Conservation (phyloP, 1,140 invertebrate genomes). For the Pachyrhynchus sulphureomaculatus region DNA sequence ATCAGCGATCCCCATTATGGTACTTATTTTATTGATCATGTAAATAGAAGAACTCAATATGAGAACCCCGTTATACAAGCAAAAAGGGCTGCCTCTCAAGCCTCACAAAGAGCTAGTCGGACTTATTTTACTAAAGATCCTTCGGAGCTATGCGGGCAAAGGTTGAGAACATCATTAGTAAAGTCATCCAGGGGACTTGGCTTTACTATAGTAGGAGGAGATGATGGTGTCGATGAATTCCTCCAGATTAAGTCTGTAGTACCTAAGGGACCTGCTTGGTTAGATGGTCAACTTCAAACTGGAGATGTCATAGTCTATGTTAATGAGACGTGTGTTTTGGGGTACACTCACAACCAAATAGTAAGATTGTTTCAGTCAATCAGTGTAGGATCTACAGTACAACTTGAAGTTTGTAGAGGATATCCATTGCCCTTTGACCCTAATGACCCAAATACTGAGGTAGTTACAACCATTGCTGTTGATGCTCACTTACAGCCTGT, state of each 20-base stretch:
- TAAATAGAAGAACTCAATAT: constrained; percentile 96
- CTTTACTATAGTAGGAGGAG: constrained; percentile 94
- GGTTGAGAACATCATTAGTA: constrained; percentile 75
- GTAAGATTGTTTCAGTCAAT: constrained; percentile 94
- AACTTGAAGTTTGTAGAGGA: constrained; percentile 90
- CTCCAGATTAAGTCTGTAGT: constrained; percentile 96
- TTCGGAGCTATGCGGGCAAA: constrained; percentile 79
- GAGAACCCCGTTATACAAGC: constrained; percentile 94
- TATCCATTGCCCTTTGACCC: constrained; percentile 96
- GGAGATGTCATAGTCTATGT: constrained; percentile 97
- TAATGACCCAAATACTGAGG: constrained; percentile 94
- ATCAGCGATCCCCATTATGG: constrained; percentile 97
- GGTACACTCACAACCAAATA: constrained; percentile 95
- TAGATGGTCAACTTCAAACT: constrained; percentile 78
- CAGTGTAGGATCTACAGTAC: constrained; percentile 77
- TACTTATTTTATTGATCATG: constrained; percentile 98
- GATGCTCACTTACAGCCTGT: constrained; percentile 60
- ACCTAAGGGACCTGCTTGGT: constrained; percentile 93
- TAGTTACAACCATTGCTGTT: constrained; percentile 92
- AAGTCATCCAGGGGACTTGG: constrained; percentile 92
- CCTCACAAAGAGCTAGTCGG: constrained; percentile 42
- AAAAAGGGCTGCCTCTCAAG: constrained; percentile 63
- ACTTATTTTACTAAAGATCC: constrained; percentile 80
- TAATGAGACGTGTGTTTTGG: constrained; percentile 90
- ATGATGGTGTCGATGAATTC: constrained; percentile 80